Evolutionary conservation across 2,113 vertebrate genomes (phyloP), one percentile per base, ranked within the genome.

Genomic region (Phasianus colchicus): DNA sequence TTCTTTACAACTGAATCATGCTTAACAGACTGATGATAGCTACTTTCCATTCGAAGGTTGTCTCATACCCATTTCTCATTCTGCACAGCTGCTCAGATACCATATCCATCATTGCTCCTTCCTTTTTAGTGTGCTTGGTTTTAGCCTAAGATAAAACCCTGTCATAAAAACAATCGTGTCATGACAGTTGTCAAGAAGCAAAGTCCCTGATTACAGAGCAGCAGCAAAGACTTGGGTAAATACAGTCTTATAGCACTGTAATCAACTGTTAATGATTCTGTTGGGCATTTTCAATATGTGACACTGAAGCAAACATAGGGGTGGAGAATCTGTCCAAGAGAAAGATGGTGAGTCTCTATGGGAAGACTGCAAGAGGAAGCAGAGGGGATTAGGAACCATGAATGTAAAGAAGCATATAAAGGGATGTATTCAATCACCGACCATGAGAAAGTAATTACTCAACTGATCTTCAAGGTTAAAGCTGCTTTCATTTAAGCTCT

Each of bases 381-480:
- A 42, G 66, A 45, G 54, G 11, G 42, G 47, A 58, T 89, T 63
- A 63, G 21, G 76, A 92, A 50, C 40, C 5, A 1, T 21, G n/a
- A 40, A 72, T 22, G 47, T 83, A 65, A 88, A 88, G 82, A 89
- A 9, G 38, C 61, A 61, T 74, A 84, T 61, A 25, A 91, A 78
- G 48, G 82, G 86, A 89, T 29, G 47, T 55, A 79, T 88, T 92
- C 91, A 90, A 63, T 58, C 85, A 45, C 24, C 8, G 65, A 15
- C 78, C 83, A 91, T 34, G 45, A 95, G 83, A 67, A 96, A 95
- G 73, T 9, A 52, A 94, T 93, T 82, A 82, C 27, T 61, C 40
- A 42, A 29, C 27, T 74, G 75, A 65, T 83, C 60, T 69, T 58
- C 78, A 61, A 76, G 81, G 89, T 66, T 72, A 30, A 92, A 96